Evolutionary conservation across 1,140 invertebrate genomes (phyloP).

Genomic region (Zaprionus camerounensis): DNA sequence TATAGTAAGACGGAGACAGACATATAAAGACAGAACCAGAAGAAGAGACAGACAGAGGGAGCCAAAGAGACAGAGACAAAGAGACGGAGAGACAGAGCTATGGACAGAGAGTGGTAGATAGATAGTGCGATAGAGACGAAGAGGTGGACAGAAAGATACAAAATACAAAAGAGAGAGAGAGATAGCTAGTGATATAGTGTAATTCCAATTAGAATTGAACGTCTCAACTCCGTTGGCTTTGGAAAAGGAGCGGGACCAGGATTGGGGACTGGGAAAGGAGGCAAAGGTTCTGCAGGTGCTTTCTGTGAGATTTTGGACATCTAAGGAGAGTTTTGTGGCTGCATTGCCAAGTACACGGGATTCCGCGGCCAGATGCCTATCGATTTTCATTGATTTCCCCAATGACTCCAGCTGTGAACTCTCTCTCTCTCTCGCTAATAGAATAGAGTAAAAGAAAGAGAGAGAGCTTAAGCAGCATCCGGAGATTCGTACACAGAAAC

Average conservation of each 20-base stretch:
- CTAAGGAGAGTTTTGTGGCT: constrained; percentile 25
- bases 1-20: constrained; percentile 26
- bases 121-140: constrained; percentile 30
- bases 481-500: constrained; percentile 2
- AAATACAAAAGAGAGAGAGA: constrained; percentile 15
- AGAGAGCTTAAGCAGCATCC: background rate
- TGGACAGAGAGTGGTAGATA: background rate
- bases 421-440: background rate
- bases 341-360: constrained; percentile 84
- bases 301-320: background rate
- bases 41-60: constrained; percentile 37
- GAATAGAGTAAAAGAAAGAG: background rate
- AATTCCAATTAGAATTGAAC: background rate
- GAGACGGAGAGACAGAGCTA: constrained; percentile 19
- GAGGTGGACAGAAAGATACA: constrained; percentile 31
- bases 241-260: background rate
- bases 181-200: background rate
- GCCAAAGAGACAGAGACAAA: constrained; percentile 25
- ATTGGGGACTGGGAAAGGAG: background rate
- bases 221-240: background rate
- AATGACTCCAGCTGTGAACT: constrained; percentile 16
- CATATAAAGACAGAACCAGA: constrained; percentile 19
- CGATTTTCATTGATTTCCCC: constrained; percentile 66
- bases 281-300: background rate
- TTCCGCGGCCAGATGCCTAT: constrained; percentile 84